phyloP scores from a whole-genome alignment of 2,888 invertebrate species.

The Yponomeuta plumbellus region DNA sequence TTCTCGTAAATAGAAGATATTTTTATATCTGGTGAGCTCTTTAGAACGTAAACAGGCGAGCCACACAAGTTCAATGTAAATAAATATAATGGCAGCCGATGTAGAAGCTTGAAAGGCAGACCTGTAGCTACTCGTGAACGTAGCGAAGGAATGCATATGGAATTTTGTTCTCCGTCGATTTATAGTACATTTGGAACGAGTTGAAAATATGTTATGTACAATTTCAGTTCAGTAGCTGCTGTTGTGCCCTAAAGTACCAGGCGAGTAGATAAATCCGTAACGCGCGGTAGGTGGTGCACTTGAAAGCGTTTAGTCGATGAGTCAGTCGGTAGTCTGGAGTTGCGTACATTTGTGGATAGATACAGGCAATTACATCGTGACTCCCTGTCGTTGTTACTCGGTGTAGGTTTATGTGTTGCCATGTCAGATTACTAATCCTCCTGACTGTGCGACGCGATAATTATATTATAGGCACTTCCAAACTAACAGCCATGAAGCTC shows the following conservation, averaged over 20 bases:
- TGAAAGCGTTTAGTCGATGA: slow-evolving; percentile 11
- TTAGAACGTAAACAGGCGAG: slow-evolving; percentile 58
- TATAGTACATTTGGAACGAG: slow-evolving; percentile 14
- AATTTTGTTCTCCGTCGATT: background rate
- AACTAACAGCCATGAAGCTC: background rate
- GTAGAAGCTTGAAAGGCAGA: background rate
- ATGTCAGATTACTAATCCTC: slow-evolving; percentile 1
- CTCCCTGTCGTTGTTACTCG: background rate
- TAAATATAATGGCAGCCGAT: slow-evolving; percentile 39
- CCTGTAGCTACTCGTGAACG: background rate
- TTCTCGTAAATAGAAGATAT: slow-evolving; percentile 74
- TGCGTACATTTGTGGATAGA: slow-evolving; percentile 7
- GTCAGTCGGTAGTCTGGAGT: slow-evolving; percentile 8
- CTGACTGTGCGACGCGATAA: background rate
- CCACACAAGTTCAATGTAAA: slow-evolving; percentile 64
- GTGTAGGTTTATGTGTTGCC: background rate
- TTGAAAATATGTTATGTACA: slow-evolving; percentile 17
- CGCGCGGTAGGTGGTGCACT: slow-evolving; percentile 10
- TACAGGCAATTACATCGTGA: background rate
- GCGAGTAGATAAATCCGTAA: background rate
- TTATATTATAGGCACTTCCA: background rate
- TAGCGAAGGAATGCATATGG: background rate
- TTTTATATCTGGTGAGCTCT: slow-evolving; percentile 69
- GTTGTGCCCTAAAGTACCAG: background rate
- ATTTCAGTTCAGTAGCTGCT: background rate